Base-by-base conservation (phyloP, 1,140 invertebrate genomes). In the Melipona quadrifasciata region DNA sequence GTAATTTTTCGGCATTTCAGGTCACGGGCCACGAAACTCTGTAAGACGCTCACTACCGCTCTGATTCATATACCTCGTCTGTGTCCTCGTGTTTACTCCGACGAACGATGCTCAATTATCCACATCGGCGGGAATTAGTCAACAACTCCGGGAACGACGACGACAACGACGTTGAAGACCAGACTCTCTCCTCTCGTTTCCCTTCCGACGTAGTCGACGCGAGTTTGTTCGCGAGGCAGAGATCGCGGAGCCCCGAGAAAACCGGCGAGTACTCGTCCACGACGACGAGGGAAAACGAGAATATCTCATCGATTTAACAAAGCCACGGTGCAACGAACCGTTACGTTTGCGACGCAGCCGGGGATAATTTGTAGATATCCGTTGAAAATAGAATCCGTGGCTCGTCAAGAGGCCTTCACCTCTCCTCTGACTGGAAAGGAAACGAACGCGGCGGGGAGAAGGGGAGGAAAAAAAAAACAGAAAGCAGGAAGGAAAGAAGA, bases 241-340 rank as follows among this genome's bases (percentile, higher is more conserved):
- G 21, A 39, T 51, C 55, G 70, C 73, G 72, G 8, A 72, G 55
- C 74, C 39, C 31, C 71, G 51, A 76, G 53, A 21, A 27, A 61
- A 47, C 39, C 55, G 64, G 21, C 16, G 2, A 19, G 47, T 70
- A 58, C 64, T 64, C 78, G 74, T 39, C 58, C 86, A 34, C 57
- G 47, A 21, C 53, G 39, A 47, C 39, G 53, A 80, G 82, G 34
- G 65, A 31, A 68, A 55, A 73, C 53, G 47, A 55, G 57, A 34
- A 85, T 14, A 47, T 84, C 82, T 78, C 75, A n/a, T 87, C 65
- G 72, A 65, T 71, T 85, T 87, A 87, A 90, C 72, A 83, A 89
- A 87, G 82, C 89, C 87, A 34, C 58, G 79, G 74, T 2, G 76
- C 82, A 89, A 90, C 88, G 86, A 90, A 90, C 82, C 79, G 75